phyloP scores from a whole-genome alignment of 2,113 vertebrate species.

The Neodontobutis hainanensis region DNA sequence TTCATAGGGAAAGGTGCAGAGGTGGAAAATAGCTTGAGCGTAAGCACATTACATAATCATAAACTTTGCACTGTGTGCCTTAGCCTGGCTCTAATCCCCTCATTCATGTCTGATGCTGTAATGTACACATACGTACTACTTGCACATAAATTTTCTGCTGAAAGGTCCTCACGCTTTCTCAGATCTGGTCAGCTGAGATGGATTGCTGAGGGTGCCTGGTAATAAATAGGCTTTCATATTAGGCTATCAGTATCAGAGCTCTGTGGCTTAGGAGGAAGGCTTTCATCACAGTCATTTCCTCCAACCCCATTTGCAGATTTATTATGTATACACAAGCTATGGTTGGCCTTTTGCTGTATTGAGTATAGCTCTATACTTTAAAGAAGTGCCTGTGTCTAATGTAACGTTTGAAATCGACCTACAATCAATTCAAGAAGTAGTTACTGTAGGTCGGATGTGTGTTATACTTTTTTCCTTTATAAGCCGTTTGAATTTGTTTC shows the following conservation, averaged over 20 bases:
- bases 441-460: not conserved
- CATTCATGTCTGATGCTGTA: slow-evolving; percentile 56
- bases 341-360: slow-evolving; percentile 14
- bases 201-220: slow-evolving; percentile 31
- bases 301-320: slow-evolving; percentile 21
- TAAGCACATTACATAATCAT: slow-evolving; percentile 57
- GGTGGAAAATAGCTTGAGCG: not conserved
- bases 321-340: slow-evolving; percentile 4
- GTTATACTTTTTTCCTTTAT: not conserved
- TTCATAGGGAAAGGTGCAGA: slow-evolving; percentile 46
- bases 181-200: slow-evolving; percentile 35
- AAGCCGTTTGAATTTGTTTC: too few relatives aligned
- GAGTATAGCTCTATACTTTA: not conserved
- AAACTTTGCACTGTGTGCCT: slow-evolving; percentile 54
- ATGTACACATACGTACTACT: slow-evolving; percentile 36
- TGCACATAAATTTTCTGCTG: slow-evolving; percentile 27
- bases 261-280: slow-evolving; percentile 13
- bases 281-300: slow-evolving; percentile 28
- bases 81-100: slow-evolving; percentile 63
- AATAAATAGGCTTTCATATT: slow-evolving; percentile 50
- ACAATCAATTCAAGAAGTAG: not conserved
- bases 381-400: not conserved
- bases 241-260: slow-evolving; percentile 19
- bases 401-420: not conserved
- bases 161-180: slow-evolving; percentile 39